Conservation (phyloP, 2,888 invertebrate species). For the Pyrocoelia pectoralis region DNA sequence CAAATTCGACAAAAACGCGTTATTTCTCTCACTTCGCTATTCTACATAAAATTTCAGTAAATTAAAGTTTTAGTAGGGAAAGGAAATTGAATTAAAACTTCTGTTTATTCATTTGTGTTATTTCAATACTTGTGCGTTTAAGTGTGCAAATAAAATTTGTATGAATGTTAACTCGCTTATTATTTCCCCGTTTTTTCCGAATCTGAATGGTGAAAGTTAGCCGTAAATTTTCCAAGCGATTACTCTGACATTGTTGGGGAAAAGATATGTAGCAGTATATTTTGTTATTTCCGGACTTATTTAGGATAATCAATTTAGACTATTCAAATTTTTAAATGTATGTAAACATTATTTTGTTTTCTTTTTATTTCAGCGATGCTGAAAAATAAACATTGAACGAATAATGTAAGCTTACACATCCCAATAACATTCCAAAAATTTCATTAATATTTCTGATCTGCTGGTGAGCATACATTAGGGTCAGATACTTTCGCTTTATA, state of each 20-base stretch:
- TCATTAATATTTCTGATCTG: too few relatives aligned
- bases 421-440: too few relatives aligned
- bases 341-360: too few relatives aligned
- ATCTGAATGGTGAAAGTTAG: conserved; percentile 1
- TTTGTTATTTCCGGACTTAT: not conserved
- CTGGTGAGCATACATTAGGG: too few relatives aligned
- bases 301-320: too few relatives aligned
- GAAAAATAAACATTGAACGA: too few relatives aligned
- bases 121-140: not conserved
- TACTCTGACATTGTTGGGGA: not conserved
- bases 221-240: conserved; percentile 4
- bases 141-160: conserved; percentile 3
- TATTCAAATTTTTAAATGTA: too few relatives aligned
- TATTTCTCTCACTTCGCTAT: too few relatives aligned
- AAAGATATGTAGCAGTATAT: conserved; percentile 1
- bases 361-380: too few relatives aligned
- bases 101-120: not conserved
- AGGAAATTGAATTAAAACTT: not conserved
- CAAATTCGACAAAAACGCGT: too few relatives aligned
- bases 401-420: too few relatives aligned
- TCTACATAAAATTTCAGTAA: not conserved
- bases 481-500: too few relatives aligned
- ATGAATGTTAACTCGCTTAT: not conserved
- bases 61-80: not conserved
- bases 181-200: not conserved